These are phyloP conservation scores for Machimus rusticus DNA, from an alignment of 2,888 invertebrate species.

Conservation along the genomic window DNA sequence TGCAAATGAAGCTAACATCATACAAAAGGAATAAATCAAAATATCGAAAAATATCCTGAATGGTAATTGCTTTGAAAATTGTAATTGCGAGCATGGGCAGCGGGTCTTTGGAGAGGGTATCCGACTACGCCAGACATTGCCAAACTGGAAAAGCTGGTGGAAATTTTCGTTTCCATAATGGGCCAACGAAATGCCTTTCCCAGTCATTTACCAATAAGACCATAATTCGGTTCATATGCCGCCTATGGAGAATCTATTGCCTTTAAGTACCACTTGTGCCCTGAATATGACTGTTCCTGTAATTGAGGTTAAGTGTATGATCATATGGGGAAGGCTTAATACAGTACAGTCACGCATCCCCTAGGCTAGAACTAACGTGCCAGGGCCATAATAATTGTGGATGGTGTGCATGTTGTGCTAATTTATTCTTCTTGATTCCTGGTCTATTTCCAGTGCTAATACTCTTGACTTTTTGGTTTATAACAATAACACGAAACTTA, in stretches of 20 bases:
- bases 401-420: conserved; percentile 35
- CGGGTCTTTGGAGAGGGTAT: not conserved
- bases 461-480: not conserved
- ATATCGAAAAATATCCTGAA: conserved; percentile 1
- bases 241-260: conserved; percentile 41
- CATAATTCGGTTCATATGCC: conserved; percentile 40
- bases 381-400: not conserved
- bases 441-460: conserved; percentile 32
- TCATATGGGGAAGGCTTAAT: conserved; percentile 39
- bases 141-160: conserved; percentile 9
- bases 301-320: conserved; percentile 44
- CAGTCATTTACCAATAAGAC: conserved; percentile 43
- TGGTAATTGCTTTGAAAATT: conserved; percentile 23
- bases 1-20: not conserved
- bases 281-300: conserved; percentile 43
- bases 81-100: not conserved
- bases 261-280: conserved; percentile 41
- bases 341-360: conserved; percentile 38
- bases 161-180: conserved; percentile 24
- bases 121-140: conserved; percentile 11
- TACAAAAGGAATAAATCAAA: not conserved
- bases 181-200: conserved; percentile 40
- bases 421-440: conserved; percentile 27
- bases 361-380: not conserved
- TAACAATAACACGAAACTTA: not conserved